phyloP scores from a whole-genome alignment of 2,113 vertebrate genomes.

The Machaerirhynchus nigripectus region DNA sequence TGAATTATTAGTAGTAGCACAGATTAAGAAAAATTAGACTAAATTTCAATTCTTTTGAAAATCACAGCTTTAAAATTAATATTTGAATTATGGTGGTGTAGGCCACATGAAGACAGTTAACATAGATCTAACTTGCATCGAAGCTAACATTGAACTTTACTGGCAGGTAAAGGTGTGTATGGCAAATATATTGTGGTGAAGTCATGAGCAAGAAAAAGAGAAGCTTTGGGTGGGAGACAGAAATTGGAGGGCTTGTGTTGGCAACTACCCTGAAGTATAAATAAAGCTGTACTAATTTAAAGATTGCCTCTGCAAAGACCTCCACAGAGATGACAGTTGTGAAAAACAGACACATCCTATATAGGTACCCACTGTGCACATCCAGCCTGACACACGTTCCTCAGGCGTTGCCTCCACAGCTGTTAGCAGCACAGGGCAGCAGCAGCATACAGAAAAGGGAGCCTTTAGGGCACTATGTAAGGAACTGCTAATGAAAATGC shows the following conservation, averaged over 20 bases:
- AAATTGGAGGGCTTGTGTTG: neutral
- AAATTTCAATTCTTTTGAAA: neutral
- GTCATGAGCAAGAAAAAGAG: neutral
- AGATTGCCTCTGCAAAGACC: neutral
- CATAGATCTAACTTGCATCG: neutral
- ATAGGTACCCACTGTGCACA: neutral
- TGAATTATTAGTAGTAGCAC: neutral
- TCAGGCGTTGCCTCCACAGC: neutral
- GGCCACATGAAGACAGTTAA: neutral
- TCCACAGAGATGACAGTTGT: neutral
- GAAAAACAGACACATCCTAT: neutral
- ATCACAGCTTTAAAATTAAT: neutral
- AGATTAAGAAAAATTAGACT: neutral
- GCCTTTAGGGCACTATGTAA: neutral
- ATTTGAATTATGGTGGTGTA: neutral
- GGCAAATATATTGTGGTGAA: neutral
- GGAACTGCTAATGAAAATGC: neutral
- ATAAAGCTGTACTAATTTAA: neutral
- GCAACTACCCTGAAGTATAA: neutral
- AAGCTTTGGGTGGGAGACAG: neutral
- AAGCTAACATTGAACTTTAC: neutral
- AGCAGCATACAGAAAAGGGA: neutral
- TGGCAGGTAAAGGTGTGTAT: neutral
- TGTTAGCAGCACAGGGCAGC: neutral
- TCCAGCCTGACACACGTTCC: rapidly evolving